Evolutionary conservation across 30 jellyfish, hydroid and myxozoan species (phyloP), one percentile per base, ranked within the genome.

Genomic region (Clytia hemisphaerica): DNA sequence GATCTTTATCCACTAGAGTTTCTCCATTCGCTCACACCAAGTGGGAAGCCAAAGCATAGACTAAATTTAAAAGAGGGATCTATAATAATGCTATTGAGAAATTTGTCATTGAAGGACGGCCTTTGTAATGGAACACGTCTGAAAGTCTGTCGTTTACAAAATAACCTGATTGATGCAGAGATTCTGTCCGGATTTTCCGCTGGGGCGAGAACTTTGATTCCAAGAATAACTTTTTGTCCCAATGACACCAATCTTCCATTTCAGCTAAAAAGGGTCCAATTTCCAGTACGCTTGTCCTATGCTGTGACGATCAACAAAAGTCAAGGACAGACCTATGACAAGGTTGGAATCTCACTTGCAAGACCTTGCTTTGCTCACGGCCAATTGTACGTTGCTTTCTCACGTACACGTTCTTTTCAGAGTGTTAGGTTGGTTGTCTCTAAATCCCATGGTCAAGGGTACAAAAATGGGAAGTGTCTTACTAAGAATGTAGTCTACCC

Each of bases 51-150:
- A 63, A 32, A 4, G 19, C 73, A 68, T 19, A 45, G 33, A 28
- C 73, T 68, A 6, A 53, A 7, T n/a, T 35, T 25, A 26, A 42
- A 46, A 3, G n/a, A 30, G 33, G 75, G 75, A 30, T 33, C 75
- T 2, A 61, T 34, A 18, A 38, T 61, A 18, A 37, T 61, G 26
- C 26, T 61, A 5, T 50, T 65, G 45, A 27, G 78, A 25, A 65
- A 65, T 45, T 21, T 65, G 37, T 37, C 38, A 27, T 22, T 42
- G 45, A 65, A 40, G 34, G 45, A 65, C 28, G 78, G 78, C 18
- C 72, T 34, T 3, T 65, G 78, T 37, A 65, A 65, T 38, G 78
- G 78, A 9, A 65, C 78, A 10, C 19, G 78, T 0, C 69, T 65
- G 61, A 65, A 37, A 25, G 45, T 65, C 10, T 66, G 78, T 21